Evolutionary conservation across 2,113 vertebrate species (phyloP).

Genomic region (Notiomystis cincta): DNA sequence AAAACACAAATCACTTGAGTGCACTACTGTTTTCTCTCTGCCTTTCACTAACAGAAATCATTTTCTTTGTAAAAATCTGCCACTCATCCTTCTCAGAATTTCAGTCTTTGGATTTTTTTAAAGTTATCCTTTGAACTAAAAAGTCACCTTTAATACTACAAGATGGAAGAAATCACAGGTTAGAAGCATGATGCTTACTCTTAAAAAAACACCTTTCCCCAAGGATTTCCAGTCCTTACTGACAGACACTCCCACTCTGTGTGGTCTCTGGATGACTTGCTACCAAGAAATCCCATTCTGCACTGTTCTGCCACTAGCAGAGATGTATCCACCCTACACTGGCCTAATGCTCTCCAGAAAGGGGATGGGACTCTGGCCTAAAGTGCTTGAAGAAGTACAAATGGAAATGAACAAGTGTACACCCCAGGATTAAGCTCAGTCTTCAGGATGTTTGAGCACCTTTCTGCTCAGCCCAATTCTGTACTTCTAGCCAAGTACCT

Average conservation of each 20-base stretch:
- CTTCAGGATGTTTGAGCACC: background rate
- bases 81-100: background rate
- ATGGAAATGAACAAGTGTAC: background rate
- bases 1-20: background rate
- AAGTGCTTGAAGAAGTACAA: background rate
- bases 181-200: background rate
- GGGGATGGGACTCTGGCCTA: background rate
- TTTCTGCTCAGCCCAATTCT: background rate
- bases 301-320: background rate
- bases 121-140: background rate
- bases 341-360: background rate
- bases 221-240: background rate
- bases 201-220: background rate
- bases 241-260: background rate
- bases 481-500: background rate
- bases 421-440: background rate
- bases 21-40: background rate
- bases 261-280: background rate
- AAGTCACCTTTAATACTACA: background rate
- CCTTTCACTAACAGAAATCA: background rate
- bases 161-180: background rate
- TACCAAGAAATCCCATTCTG: background rate
- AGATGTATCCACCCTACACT: fast-evolving
- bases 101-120: background rate
- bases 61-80: background rate